Evolutionary conservation across 2,113 vertebrate genomes (phyloP).

Genomic region (Chamaea fasciata): DNA sequence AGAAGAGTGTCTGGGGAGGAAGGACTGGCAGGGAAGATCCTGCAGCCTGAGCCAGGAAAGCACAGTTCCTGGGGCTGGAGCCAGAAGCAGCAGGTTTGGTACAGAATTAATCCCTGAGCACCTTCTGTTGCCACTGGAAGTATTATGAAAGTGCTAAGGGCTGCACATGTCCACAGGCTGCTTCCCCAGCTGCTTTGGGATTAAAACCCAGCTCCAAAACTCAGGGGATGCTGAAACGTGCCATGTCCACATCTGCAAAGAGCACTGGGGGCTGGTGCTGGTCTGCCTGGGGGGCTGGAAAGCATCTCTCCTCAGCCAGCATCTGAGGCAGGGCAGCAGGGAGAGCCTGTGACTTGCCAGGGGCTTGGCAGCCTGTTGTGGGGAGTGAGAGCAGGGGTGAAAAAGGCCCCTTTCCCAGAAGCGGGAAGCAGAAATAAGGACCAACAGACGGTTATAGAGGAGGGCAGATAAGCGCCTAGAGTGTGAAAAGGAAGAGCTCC

Average conservation of each 20-base stretch:
- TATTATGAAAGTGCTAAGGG: neutral
- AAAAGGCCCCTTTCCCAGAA: neutral
- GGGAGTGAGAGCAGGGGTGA: accelerated
- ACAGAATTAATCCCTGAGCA: neutral
- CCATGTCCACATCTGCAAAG: neutral
- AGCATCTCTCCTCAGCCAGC: neutral
- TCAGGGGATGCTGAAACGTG: accelerated
- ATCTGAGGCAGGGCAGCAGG: neutral
- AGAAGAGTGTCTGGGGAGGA: neutral
- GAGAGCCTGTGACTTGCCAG: neutral
- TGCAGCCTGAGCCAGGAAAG: neutral
- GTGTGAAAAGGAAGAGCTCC: neutral
- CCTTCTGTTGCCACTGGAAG: slow-evolving; percentile 32
- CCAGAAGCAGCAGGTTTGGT: slow-evolving; percentile 34
- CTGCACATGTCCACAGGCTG: slow-evolving; percentile 21
- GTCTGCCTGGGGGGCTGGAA: neutral
- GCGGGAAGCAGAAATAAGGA: neutral
- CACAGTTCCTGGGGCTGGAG: neutral
- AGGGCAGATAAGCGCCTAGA: neutral
- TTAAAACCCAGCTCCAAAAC: neutral
- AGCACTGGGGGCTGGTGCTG: neutral
- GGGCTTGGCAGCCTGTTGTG: neutral
- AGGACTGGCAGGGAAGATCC: neutral
- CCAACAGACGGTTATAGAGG: accelerated
- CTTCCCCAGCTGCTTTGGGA: slow-evolving; percentile 17